phyloP scores from a whole-genome alignment of 2,797 vertebrate genomes.

The Pangasius sanitwongsei region DNA sequence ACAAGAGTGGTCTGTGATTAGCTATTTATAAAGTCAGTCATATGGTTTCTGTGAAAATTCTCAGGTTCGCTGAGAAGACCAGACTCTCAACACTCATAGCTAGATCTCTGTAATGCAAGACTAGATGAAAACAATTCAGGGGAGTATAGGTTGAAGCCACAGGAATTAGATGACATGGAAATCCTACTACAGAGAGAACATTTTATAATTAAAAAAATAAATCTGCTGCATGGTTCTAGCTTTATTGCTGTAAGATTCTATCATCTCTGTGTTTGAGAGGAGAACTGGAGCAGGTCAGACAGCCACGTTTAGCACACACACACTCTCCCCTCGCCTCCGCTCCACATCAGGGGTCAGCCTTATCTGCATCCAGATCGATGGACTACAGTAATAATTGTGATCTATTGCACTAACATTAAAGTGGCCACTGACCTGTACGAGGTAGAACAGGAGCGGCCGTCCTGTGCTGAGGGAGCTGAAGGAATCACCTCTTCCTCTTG shows the following conservation, averaged over 20 bases:
- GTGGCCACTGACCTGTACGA: constrained; percentile 73
- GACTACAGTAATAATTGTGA: constrained; percentile 82
- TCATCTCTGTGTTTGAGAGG: constrained; percentile 22
- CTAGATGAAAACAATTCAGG: background rate
- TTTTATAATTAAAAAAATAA: constrained; percentile 18
- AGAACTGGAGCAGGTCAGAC: constrained; percentile 49
- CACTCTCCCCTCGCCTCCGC: constrained; percentile 66
- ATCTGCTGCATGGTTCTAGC: constrained; percentile 18
- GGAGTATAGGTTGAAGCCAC: background rate
- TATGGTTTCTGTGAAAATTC: background rate
- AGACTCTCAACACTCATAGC: background rate
- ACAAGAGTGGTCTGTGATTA: background rate
- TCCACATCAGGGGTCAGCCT: constrained; percentile 67
- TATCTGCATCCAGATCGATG: constrained; percentile 82
- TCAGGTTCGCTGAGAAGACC: background rate
- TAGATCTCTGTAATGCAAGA: background rate
- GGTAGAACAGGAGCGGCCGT: constrained; percentile 62
- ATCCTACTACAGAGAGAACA: background rate
- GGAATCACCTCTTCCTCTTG: constrained; percentile 60
- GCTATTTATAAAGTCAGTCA: background rate
- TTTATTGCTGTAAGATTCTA: constrained; percentile 42
- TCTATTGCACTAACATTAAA: constrained; percentile 79
- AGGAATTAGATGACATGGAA: background rate
- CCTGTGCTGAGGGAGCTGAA: constrained; percentile 57
- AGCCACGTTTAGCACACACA: constrained; percentile 59